Conservation (phyloP, 2,888 invertebrate species). For the Cataglyphis cursor region DNA sequence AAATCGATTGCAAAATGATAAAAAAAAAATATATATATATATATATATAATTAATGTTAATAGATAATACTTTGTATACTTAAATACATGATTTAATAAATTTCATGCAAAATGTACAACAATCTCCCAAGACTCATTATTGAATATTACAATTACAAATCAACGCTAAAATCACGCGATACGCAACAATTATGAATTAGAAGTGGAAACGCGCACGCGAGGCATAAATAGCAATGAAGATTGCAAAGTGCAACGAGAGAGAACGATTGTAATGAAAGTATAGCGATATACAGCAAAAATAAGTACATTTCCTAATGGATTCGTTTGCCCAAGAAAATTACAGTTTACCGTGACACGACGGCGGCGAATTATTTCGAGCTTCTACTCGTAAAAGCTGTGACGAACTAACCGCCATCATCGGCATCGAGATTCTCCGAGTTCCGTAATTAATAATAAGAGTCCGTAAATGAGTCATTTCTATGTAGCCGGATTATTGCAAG, state of each 20-base stretch:
- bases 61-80: background rate
- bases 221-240: slow-evolving; percentile 15
- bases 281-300: background rate
- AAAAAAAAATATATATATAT: background rate
- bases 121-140: background rate
- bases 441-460: too few relatives aligned
- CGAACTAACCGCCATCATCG: background rate
- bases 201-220: slow-evolving; percentile 7
- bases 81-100: background rate
- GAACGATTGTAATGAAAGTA: slow-evolving; percentile 15
- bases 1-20: background rate
- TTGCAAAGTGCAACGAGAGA: slow-evolving; percentile 22
- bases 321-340: slow-evolving; percentile 42
- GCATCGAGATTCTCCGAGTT: slow-evolving; percentile 29
- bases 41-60: background rate
- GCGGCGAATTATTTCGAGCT: slow-evolving; percentile 56
- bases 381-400: slow-evolving; percentile 33
- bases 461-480: slow-evolving; percentile 42
- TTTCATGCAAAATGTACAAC: background rate
- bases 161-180: background rate
- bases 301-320: slow-evolving; percentile 30
- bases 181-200: slow-evolving; percentile 29
- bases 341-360: slow-evolving; percentile 31
- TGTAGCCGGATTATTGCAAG: slow-evolving; percentile 37
- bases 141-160: background rate